Evolutionary conservation across 2,113 vertebrate species (phyloP), one percentile per base, ranked within the genome.

Genomic region (Myrmophylax atrothorax): DNA sequence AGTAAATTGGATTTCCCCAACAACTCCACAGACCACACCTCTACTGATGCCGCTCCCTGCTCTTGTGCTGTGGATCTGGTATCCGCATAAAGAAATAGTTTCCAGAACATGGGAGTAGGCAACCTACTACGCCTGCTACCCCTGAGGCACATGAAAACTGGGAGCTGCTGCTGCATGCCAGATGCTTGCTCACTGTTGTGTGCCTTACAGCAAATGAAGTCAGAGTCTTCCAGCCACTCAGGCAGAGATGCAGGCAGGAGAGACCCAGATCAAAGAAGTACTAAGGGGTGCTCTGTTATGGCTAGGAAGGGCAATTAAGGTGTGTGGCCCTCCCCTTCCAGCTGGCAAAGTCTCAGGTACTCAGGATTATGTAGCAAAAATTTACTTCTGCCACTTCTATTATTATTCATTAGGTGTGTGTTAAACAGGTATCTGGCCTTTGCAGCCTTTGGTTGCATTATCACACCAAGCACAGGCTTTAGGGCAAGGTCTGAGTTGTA

Each of bases 1-100:
- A 52, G 87, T 59, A 85, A 79, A 80, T 46, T 93, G 86, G 68
- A 93, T 82, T 95, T 95, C 88, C 94, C 83, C 77, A 7, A 66
- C 86, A 79, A 16, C 72, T 67, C 68, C 85, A 33, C 80, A 93
- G 60, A 58, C 60, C 88, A 80, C 87, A 76, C 82, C 87, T 94
- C 85, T 28, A 3, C 19, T 16, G 42, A 38, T 69, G 69, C 83
- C 87, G 73, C 40, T 92, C 89, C 83, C 53, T 64, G 56, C 28
- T 78, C 85, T 29, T 53, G 49, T 56, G 24, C 77, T 49, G 59
- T 4, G 1, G 18, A n/a, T 68, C 72, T 7, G 16, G 59, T 18
- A 74, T 46, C 29, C 5, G 44, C 49, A 70, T 38, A 85, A 35
- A 72, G 66, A 64, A 68, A 37, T 7, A 75, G 60, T 25, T 96